These are phyloP conservation scores for Microchrysa polita DNA, from an alignment of 2,888 invertebrate genomes.

Conservation along the genomic window DNA sequence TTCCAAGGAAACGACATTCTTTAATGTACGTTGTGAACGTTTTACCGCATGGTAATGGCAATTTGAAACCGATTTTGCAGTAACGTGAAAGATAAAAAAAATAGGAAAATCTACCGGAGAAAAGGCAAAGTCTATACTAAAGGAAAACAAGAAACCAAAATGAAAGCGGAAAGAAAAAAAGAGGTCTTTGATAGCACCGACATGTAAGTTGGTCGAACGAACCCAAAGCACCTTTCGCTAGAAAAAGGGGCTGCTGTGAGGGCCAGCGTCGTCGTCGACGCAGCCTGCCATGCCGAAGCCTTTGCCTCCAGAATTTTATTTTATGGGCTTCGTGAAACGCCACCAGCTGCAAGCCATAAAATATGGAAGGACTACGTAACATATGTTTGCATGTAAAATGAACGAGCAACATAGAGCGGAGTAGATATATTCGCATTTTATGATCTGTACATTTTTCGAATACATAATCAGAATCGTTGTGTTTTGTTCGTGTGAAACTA, in stretches of 20 bases:
- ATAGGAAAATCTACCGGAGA: neutral
- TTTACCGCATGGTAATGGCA: conserved; percentile 34
- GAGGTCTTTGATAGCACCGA: neutral
- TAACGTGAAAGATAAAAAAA: neutral
- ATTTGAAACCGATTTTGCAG: conserved; percentile 27
- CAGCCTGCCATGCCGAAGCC: neutral
- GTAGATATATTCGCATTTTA: conserved; percentile 10
- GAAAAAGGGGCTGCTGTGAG: too few species aligned
- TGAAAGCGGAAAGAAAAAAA: neutral
- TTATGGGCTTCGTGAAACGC: neutral
- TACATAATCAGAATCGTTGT: neutral
- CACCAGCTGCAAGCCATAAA: conserved; percentile 24
- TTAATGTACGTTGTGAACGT: conserved; percentile 26
- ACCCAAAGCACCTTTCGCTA: neutral
- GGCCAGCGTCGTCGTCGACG: neutral
- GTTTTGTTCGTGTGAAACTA: neutral
- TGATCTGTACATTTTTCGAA: conserved; percentile 21
- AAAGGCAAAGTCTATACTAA: neutral
- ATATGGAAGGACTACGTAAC: conserved; percentile 11
- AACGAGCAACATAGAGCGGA: neutral
- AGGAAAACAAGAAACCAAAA: neutral
- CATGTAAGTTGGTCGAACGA: neutral
- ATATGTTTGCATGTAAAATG: conserved; percentile 22
- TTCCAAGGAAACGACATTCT: conserved; percentile 9
- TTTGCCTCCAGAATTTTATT: neutral